Evolutionary conservation across 37 sponge, comb jelly and placozoan genomes (phyloP), one percentile per base, ranked within the genome.

Genomic region (Aphrocallistes beatrix): DNA sequence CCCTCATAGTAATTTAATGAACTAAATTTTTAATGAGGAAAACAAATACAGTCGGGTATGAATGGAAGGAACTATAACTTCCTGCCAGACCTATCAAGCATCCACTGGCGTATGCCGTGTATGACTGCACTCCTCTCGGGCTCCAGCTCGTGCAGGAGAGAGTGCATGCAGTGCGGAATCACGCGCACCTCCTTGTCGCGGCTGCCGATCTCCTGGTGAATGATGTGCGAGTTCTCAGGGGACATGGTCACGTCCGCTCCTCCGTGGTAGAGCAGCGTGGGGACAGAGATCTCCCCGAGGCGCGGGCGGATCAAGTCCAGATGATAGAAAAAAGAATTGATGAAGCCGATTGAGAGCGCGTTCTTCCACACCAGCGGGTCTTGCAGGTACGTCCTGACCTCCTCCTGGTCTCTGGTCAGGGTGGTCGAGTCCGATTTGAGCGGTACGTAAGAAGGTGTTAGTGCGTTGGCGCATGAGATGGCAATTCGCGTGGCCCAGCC

Each of bases 141-240:
- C 75, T 60, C 75, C 8, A 60, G 34, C n/a, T 60, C 75, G n/a
- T 60, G 75, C 34, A 60, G 75, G 28, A 60, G 75, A 60, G 75
- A 60, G 75, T 60, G 75, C 75, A 60, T 19, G n/a, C 75, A 60
- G 32, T 25, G 75, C 10, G 75, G 75, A 3, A 60, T 13, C 75
- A 60, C 75, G 75, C 75, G 75, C 34, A 60, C 75, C 75, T 60
- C 75, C 34, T 60, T 60, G 34, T 60, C 75, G 3, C 75, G 10
- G 75, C 75, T 60, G 34, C 17, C 3, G 8, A 60, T 60, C 75
- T 21, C 75, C 75, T 60, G 32, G 34, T 60, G 75, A 13, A 60
- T 60, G 21, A 60, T 28, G 75, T 60, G 75, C 10, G 75, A 19
- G 34, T 60, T 60, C 25, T 60, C 75, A 13, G 75, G 75, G n/a